These are phyloP conservation scores for Hyphantria cunea DNA, from an alignment of 1,140 invertebrate genomes.

Conservation along the genomic window DNA sequence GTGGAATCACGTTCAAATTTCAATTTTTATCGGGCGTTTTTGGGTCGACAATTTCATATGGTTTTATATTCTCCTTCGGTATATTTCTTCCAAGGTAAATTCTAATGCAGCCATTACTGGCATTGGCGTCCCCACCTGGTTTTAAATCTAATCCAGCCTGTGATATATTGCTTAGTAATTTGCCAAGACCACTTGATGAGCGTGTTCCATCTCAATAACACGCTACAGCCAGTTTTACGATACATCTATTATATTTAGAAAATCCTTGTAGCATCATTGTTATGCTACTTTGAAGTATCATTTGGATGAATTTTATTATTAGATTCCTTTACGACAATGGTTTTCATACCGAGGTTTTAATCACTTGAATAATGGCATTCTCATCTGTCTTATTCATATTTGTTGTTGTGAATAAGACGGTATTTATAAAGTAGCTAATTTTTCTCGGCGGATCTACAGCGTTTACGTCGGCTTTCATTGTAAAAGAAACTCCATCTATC, in stretches of 20 bases:
- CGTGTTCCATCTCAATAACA: conserved; percentile 30
- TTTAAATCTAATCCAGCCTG: conserved; percentile 25
- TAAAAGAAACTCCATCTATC: no score
- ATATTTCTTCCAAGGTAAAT: conserved; percentile 18
- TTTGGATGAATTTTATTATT: conserved; percentile 27
- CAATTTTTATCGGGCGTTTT: no score
- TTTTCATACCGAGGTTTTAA: conserved; percentile 20
- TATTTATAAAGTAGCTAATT: not conserved
- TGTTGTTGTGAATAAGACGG: not conserved
- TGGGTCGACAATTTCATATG: no score
- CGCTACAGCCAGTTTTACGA: conserved; percentile 37
- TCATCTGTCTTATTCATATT: not conserved
- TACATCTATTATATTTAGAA: conserved; percentile 46
- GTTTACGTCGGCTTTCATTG: no score
- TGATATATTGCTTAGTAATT: conserved; percentile 33
- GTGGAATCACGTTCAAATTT: no score
- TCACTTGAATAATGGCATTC: not conserved
- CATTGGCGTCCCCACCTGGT: conserved; percentile 18
- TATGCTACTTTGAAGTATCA: conserved; percentile 33
- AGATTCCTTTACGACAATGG: conserved; percentile 30
- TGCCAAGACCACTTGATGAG: conserved; percentile 29
- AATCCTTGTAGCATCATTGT: conserved; percentile 42
- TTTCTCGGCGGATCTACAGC: no score
- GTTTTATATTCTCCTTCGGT: not conserved
- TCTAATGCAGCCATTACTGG: conserved; percentile 22